phyloP scores from a whole-genome alignment of 1,140 invertebrate species.

The Hypsibius dujardini region DNA sequence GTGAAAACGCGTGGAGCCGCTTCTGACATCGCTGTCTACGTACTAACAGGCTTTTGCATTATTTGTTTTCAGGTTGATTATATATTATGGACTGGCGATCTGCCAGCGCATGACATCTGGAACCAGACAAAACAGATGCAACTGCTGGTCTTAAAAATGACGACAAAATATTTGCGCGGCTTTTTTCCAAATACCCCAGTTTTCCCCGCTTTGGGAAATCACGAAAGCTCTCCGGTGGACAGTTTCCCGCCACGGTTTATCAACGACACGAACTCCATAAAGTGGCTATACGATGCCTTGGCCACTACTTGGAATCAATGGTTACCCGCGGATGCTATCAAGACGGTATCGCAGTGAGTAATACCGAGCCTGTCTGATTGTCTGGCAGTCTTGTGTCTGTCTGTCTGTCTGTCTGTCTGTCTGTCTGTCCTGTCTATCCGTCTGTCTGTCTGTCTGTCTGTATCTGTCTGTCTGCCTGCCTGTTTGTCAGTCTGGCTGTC shows the following conservation, averaged over 20 bases:
- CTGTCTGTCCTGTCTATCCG: too few species aligned
- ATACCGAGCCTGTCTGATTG: not conserved
- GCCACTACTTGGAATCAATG: conserved; percentile 68
- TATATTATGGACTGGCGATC: conserved; percentile 92
- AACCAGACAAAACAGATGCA: conserved; percentile 81
- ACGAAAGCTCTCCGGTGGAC: conserved; percentile 85
- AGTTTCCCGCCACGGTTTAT: conserved; percentile 80
- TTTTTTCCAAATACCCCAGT: conserved; percentile 71
- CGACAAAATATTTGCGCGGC: conserved; percentile 49
- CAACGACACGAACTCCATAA: conserved; percentile 60
- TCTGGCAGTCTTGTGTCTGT: too few species aligned
- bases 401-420: too few species aligned
- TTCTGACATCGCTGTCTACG: not conserved
- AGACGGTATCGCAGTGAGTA: conserved; percentile 48
- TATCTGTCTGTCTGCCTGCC: too few species aligned
- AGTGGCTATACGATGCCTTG: conserved; percentile 79
- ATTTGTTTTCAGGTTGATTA: conserved; percentile 63
- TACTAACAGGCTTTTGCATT: not conserved
- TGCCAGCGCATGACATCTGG: conserved; percentile 92
- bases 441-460: too few species aligned
- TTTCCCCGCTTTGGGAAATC: conserved; percentile 83
- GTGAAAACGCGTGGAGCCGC: not conserved
- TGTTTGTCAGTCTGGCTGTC: too few species aligned
- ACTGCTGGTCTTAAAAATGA: conserved; percentile 60
- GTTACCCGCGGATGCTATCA: conserved; percentile 62